A percentile compares a stretch with the other conserved stretches of the same genome.
Conservation (phyloP, 2,888 invertebrate species). For the Yponomeuta sedellus region DNA sequence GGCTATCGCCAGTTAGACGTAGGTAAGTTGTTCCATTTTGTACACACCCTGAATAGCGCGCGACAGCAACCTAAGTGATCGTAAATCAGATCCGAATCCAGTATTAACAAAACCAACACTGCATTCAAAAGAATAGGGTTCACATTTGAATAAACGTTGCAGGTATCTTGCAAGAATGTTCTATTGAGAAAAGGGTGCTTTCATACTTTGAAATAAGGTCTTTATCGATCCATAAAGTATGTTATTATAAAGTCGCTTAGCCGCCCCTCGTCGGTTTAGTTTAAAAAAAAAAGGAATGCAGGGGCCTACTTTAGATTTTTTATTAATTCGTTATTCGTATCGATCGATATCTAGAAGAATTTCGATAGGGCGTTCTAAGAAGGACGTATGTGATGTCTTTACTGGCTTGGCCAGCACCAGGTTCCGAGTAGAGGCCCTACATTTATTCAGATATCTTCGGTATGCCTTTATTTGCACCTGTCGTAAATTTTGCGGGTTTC, state of each 20-base stretch:
- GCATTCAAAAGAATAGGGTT: conserved; percentile 34
- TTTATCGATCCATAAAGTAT: conserved; percentile 70
- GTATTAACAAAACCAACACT: conserved; percentile 30
- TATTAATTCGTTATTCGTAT: too few species aligned
- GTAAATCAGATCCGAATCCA: conserved; percentile 52
- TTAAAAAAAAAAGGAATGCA: conserved; percentile 41
- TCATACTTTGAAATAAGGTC: conserved; percentile 56
- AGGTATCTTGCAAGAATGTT: conserved; percentile 56
- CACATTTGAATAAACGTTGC: conserved; percentile 31
- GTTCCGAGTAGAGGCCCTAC: conserved; percentile 12
- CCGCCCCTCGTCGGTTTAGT: conserved; percentile 29
- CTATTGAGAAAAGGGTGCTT: conserved; percentile 64
- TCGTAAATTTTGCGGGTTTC: conserved; percentile 46
- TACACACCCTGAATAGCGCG: conserved; percentile 53
- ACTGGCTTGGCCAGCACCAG: conserved; percentile 10
- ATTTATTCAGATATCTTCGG: conserved; percentile 50
- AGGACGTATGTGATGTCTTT: too few species aligned
- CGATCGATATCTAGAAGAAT: too few species aligned
- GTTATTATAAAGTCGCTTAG: conserved; percentile 63
- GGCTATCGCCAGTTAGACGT: background rate
- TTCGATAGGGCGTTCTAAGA: too few species aligned
- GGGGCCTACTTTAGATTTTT: background rate
- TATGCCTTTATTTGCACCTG: conserved; percentile 58
- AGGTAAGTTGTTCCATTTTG: conserved; percentile 48
- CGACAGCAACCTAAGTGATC: conserved; percentile 42